These are phyloP conservation scores for Hydrophis major DNA, from an alignment of 2,797 vertebrate species.

Conservation along the genomic window DNA sequence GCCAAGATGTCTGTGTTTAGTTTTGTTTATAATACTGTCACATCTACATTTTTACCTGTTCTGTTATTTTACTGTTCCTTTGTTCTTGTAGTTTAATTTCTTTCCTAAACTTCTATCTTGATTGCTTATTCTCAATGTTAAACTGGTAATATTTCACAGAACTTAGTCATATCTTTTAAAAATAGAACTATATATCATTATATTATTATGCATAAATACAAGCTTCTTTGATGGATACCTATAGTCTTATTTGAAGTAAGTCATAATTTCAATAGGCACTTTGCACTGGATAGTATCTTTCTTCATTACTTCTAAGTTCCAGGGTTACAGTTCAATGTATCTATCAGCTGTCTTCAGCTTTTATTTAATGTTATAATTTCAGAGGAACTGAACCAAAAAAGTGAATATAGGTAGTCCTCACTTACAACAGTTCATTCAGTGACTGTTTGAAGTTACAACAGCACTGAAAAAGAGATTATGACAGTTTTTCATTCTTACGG, in stretches of 20 bases:
- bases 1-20: neutral
- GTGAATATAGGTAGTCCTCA: neutral
- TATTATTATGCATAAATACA: neutral
- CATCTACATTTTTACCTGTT: neutral
- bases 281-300: neutral
- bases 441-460: neutral
- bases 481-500: neutral
- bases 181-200: neutral
- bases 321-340: neutral
- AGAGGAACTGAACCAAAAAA: constrained; percentile 14
- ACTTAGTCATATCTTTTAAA: neutral
- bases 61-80: neutral
- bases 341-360: constrained; percentile 4
- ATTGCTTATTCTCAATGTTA: neutral
- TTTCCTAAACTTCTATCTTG: neutral
- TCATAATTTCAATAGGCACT: neutral
- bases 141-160: neutral
- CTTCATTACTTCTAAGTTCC: neutral
- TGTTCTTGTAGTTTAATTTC: neutral
- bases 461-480: neutral
- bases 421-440: neutral
- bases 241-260: neutral
- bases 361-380: neutral
- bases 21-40: neutral
- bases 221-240: neutral